A percentile compares a stretch with the other conserved stretches of the same genome.
phyloP scores from a whole-genome alignment of 2,888 invertebrate species.

The Agriopis aurantiaria region DNA sequence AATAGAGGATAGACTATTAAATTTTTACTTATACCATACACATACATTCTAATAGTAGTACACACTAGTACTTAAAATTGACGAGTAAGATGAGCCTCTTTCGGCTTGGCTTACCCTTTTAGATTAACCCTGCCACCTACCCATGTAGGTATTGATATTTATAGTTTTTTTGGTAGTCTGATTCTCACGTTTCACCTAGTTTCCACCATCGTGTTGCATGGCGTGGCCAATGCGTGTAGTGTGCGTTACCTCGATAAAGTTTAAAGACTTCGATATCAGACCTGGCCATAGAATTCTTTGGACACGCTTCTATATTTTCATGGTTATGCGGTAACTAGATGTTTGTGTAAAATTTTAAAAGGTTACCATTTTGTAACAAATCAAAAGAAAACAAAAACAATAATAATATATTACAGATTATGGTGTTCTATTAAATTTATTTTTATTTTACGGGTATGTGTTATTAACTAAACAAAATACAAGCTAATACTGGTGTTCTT shows the following conservation, averaged over 20 bases:
- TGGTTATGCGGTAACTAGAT: neutral
- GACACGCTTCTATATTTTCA: conserved; percentile 11
- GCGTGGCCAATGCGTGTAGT: conserved; percentile 18
- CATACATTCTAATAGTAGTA: too few relatives aligned
- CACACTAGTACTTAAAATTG: too few relatives aligned
- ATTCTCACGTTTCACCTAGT: conserved; percentile 28
- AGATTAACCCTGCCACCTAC: neutral
- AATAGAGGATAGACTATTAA: too few relatives aligned
- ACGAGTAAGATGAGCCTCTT: neutral
- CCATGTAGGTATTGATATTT: neutral
- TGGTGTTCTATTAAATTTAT: neutral
- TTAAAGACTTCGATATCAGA: conserved; percentile 11
- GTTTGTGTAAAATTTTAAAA: neutral
- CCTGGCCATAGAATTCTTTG: conserved; percentile 6
- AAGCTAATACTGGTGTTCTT: neutral
- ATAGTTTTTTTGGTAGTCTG: neutral
- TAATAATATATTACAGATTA: neutral
- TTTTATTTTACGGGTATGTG: too few relatives aligned
- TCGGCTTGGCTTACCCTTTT: neutral
- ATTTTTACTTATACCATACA: too few relatives aligned
- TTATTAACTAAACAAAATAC: too few relatives aligned
- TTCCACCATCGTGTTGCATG: conserved; percentile 28
- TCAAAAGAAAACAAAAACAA: too few relatives aligned
- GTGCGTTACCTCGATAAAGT: conserved; percentile 25
- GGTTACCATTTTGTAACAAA: neutral